A percentile compares a stretch with the other conserved stretches of the same genome.
These are phyloP conservation scores for Arizona elegans DNA, from an alignment of 2,113 vertebrate species.

Conservation along the genomic window DNA sequence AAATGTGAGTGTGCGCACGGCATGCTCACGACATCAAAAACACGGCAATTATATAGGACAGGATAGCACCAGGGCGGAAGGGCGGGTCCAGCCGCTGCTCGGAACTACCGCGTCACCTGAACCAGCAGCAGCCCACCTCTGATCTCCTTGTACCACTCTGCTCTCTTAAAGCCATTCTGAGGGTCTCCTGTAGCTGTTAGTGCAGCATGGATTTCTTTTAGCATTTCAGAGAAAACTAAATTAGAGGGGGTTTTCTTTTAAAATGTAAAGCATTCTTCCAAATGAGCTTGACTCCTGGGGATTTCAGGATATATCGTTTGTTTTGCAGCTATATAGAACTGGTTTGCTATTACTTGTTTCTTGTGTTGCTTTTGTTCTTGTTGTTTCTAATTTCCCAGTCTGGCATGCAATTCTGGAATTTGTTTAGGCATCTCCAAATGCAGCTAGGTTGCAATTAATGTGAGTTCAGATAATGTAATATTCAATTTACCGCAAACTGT, in stretches of 20 bases:
- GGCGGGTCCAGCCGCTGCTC: too few species aligned
- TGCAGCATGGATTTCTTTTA: background rate
- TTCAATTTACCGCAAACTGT: background rate
- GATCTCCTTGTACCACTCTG: background rate
- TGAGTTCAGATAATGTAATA: background rate
- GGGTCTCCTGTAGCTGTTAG: background rate
- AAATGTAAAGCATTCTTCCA: background rate
- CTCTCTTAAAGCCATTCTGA: background rate
- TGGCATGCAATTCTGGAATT: background rate
- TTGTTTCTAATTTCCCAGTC: background rate
- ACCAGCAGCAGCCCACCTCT: too few species aligned
- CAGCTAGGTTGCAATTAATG: background rate
- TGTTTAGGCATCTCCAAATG: constrained; percentile 14
- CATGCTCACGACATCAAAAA: too few species aligned
- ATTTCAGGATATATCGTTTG: background rate
- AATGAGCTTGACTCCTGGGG: background rate
- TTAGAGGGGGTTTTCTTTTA: background rate
- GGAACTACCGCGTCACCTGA: too few species aligned
- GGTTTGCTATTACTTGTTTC: background rate
- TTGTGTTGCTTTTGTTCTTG: background rate
- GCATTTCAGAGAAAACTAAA: background rate
- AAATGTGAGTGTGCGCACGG: too few species aligned
- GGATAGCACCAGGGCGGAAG: too few species aligned
- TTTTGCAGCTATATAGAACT: background rate
- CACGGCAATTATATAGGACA: too few species aligned